Evolutionary conservation across 2,797 vertebrate species (phyloP), one percentile per base, ranked within the genome.

Genomic region (Stomatorhinus walkeri): DNA sequence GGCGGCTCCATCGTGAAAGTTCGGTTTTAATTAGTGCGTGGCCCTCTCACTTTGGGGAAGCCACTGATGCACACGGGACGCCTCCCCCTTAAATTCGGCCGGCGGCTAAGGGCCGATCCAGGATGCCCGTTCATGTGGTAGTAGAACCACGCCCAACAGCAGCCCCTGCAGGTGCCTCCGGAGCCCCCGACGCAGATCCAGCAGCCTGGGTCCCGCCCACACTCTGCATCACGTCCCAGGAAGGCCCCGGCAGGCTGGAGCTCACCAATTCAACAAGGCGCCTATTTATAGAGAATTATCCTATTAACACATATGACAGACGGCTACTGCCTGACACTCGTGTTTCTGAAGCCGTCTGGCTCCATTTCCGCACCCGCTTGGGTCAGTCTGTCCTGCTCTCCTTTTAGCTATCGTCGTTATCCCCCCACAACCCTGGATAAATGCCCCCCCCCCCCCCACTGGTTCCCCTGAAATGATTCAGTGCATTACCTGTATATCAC

Each of bases 251-350:
- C 52, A 48, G 22, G 68, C 68, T 14, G 14, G 32, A 76, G 5
- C 32, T 19, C 19, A 10, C 10, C 36, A n/a, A 9, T 36, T 22
- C 86, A 61, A 40, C 86, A 61, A 64, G 40, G 36, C 8, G 36
- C 28, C 49, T 87, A 61, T 64, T 87, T 87, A 87, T 64, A 48
- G 36, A 24, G 56, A 61, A 61, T 87, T 87, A 61, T 36, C 54
- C 19, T 87, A 87, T 87, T 48, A 87, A 87, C 54, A 61, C 86
- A 46, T 87, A 64, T 10, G 36, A 36, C 56, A 43, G 54, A n/a
- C 86, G 0, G 56, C 12, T 51, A n/a, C 59, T 40, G 12, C 59
- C 59, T 61, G 54, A 87, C 43, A 46, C 36, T 24, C 8, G 3
- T 19, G 36, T 56, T 86, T 54, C 49, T 54, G 51, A 1, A 1